Evolutionary conservation across 2,113 vertebrate genomes (phyloP), one percentile per base, ranked within the genome.

Genomic region (Trochalopteron elliotii): DNA sequence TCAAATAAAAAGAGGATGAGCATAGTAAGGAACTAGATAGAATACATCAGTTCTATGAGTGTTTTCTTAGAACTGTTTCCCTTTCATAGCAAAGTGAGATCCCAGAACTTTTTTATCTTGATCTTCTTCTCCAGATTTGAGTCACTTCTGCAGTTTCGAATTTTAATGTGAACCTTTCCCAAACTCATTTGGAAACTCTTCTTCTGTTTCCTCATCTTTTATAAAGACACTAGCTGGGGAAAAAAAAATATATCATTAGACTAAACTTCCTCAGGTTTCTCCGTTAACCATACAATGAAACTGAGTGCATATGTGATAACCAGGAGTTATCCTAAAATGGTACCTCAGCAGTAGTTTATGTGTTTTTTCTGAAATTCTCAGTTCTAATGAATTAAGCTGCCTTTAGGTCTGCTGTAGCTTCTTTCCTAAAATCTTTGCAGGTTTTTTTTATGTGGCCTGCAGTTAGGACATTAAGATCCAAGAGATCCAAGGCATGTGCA

Each of bases 11-110:
- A 39, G 21, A 42, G 7, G 24, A 28, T 27, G 8, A 75, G 15
- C 10, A 6, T 20, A 28, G 8, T 68, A 67, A 75, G 61, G 85
- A 82, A 20, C 18, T 33, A 45, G 56, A 25, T 33, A 45, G 56
- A 25, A n/a, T 87, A 19, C 1, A 0, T 37, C 12, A 7, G 6
- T 76, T 55, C 35, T 47, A 2, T 0, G 0, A 52, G 6, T 60
- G 21, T 88, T 85, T 75, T 17, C 37, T 56, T 72, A 49, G 49
- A 71, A 31, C 12, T 56, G 17, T 33, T 96, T 64, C 40, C 23
- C 4, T 64, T 92, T 60, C n/a, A 12, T 69, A 56, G 22, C 13
- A 30, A 63, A 87, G 16, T 28, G 24, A 63, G 24, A 64, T 78
- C 15, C 6, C 9, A 22, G 27, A 31, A 37, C 12, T 39, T 81